Percentiles rank a stretch among this genome's conserved stretches.
These are phyloP conservation scores for Callipepla squamata DNA, from an alignment of 2,113 vertebrate genomes.

Conservation along the genomic window DNA sequence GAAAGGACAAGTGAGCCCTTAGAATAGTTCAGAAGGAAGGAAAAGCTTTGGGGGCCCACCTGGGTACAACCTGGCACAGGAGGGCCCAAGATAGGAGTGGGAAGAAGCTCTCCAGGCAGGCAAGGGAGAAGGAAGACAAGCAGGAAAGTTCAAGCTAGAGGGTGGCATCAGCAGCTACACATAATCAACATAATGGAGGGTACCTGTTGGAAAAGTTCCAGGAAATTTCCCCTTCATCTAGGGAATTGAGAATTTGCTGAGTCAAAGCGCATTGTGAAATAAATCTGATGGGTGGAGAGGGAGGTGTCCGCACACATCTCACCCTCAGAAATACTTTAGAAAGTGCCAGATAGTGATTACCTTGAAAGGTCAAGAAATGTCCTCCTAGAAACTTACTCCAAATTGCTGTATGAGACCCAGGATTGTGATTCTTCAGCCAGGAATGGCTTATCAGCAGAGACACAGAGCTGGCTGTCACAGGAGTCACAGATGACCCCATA, in stretches of 20 bases:
- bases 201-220: slow-evolving; percentile 4
- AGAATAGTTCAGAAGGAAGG: not conserved
- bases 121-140: not conserved
- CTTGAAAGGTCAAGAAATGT: not conserved
- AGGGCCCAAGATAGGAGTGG: not conserved
- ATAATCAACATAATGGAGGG: not conserved
- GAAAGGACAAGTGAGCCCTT: not conserved
- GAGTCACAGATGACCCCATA: not conserved
- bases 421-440: not conserved
- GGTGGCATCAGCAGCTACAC: not conserved
- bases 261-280: not conserved
- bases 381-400: not conserved
- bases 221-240: not conserved
- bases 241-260: not conserved
- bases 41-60: not conserved
- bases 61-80: not conserved
- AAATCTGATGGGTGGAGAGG: not conserved
- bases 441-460: not conserved
- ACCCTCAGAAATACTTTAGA: not conserved
- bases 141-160: not conserved
- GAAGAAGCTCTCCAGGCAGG: not conserved
- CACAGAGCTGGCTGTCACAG: not conserved
- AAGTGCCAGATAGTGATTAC: not conserved
- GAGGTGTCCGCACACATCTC: not conserved
- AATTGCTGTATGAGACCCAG: not conserved